Base-by-base conservation (phyloP, 2,888 invertebrate species). In the Sinodicranocentrus sp. region DNA sequence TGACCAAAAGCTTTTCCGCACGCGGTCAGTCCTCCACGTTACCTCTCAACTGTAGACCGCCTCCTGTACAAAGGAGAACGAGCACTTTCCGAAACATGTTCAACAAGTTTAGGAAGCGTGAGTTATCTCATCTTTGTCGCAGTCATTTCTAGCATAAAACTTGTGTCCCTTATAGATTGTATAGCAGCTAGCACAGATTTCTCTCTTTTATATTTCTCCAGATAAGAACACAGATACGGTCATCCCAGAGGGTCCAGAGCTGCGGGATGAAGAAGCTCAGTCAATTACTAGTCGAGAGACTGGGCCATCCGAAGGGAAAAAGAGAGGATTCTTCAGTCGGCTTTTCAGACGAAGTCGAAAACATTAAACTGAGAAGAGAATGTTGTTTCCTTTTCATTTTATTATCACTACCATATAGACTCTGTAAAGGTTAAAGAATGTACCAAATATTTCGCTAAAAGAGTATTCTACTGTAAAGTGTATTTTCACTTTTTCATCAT, bases 41-140 rank as follows among this genome's bases (percentile, higher is more conserved):
- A 17, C 88, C 88, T n/a, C 68, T 87, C 10, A 88, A 88, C 72
- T 86, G 87, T 57, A 72, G 87, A 63, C 86, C 88, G 73, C 88
- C 88, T 13, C 71, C 86, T 17, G 76, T 82, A 26, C 82, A 84
- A 33, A 44, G 84, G 75, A 71, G 87, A 44, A 84, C 85, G 52
- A 86, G 85, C 78, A 87, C 88, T 28, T 85, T 88, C 57, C 79
- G 88, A 63, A 88, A 88, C 65, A 88, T 88, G 86, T 86, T 88
- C 80, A 88, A 84, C 75, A 87, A 87, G 72, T 87, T 88, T 65
- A 83, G 87, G 73, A 84, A 82, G 84, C 87, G 86, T 84, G 85
- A 87, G 82, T 72, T 19, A 19, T 59, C 23, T 43, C 43, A 48
- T 26, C 71, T 39, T 13, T 73, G 48, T 26, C n/a, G 59, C 25